A percentile compares a stretch with the other conserved stretches of the same genome.
Conservation (phyloP, 2,113 vertebrate species). For the Anhinga rufa region DNA sequence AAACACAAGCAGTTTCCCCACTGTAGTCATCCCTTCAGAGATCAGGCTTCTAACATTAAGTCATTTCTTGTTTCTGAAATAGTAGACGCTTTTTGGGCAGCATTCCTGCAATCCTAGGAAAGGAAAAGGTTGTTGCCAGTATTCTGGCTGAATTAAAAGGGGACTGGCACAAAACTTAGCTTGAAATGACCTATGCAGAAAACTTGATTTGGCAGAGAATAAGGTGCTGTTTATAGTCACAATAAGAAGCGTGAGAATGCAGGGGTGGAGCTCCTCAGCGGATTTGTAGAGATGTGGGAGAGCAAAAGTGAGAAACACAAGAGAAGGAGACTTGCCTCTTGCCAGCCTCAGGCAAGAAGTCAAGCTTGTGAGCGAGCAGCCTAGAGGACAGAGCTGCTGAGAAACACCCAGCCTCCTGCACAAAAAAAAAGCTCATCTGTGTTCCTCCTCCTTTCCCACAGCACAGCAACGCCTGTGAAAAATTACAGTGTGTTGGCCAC, state of each 20-base stretch:
- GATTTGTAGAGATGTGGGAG: not conserved
- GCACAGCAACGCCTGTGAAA: not conserved
- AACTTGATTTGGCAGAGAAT: slow-evolving; percentile 17
- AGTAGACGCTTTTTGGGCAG: not conserved
- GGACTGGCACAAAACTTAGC: not conserved
- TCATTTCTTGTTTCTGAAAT: slow-evolving; percentile 16
- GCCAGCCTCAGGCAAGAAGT: slow-evolving; percentile 5
- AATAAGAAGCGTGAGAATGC: slow-evolving; percentile 20
- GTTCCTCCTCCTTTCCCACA: not conserved
- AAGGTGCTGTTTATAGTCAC: not conserved
- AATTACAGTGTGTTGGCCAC: not conserved
- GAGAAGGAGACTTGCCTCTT: not conserved
- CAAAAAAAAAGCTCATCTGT: not conserved
- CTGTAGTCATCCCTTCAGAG: not conserved
- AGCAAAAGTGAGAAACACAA: not conserved
- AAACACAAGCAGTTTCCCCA: not conserved
- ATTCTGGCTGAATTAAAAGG: not conserved
- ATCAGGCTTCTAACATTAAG: not conserved
- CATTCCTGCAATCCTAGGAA: not conserved
- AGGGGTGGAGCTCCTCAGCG: slow-evolving; percentile 15
- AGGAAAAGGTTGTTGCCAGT: not conserved
- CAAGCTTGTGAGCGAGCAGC: not conserved
- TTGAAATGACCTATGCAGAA: slow-evolving; percentile 1
- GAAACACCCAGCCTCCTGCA: not conserved
- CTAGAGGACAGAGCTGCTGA: not conserved